These are phyloP conservation scores for Ciconia stormi DNA, from an alignment of 2,113 vertebrate species.

Conservation along the genomic window DNA sequence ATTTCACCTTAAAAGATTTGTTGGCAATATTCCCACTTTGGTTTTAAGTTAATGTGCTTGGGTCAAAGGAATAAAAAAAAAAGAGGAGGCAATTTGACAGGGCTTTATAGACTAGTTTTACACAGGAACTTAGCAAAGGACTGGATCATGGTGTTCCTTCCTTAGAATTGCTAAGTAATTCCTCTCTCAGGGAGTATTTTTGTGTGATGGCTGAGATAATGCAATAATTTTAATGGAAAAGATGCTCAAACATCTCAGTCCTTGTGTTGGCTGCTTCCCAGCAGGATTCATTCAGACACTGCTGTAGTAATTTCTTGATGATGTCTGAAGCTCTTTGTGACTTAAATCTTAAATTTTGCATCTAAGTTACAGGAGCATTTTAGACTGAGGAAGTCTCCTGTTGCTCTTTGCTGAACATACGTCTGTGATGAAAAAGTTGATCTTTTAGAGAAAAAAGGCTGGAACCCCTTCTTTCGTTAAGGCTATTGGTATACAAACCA, in stretches of 20 bases:
- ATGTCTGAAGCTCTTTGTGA: background rate
- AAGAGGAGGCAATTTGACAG: background rate
- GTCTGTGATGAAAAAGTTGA: background rate
- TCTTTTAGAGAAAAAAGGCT: background rate
- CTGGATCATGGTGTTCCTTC: background rate
- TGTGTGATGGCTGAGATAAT: background rate
- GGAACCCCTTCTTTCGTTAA: background rate
- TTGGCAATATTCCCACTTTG: constrained; percentile 11
- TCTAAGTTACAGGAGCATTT: background rate
- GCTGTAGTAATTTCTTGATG: background rate
- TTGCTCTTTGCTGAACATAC: background rate
- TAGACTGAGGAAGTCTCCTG: background rate
- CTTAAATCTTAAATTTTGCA: background rate
- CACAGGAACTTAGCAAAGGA: background rate
- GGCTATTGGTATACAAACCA: background rate
- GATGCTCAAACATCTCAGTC: background rate
- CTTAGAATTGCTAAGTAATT: background rate
- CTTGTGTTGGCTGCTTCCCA: background rate
- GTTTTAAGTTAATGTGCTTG: constrained; percentile 18
- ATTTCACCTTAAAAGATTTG: constrained; percentile 22
- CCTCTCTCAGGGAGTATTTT: background rate
- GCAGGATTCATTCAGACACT: background rate
- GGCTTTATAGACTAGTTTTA: background rate
- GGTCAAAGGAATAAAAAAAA: background rate
- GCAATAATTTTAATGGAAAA: constrained; percentile 7